phyloP scores from a whole-genome alignment of 2,797 vertebrate species.

The Vipera ursinii region DNA sequence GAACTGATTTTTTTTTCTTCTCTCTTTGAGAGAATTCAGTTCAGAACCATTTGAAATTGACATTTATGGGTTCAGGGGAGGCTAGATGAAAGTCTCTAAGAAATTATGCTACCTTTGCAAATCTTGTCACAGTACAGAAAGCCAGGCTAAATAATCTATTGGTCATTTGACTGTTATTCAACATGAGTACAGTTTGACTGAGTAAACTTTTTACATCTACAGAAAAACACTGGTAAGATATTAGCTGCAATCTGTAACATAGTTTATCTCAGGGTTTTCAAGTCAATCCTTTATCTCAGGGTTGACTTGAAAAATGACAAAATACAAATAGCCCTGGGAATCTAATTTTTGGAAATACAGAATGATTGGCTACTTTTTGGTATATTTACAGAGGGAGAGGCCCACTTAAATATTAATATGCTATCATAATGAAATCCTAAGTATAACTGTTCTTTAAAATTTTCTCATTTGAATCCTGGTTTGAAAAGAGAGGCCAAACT shows the following conservation, averaged over 20 bases:
- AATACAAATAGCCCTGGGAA: rapidly evolving
- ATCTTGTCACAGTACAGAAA: neutral
- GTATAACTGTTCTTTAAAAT: neutral
- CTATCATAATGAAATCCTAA: neutral
- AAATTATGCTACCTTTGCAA: conserved; percentile 4
- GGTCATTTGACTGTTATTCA: conserved; percentile 3
- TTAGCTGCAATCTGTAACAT: neutral
- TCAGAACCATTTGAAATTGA: neutral
- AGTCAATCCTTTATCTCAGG: neutral
- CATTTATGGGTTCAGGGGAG: neutral
- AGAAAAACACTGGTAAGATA: neutral
- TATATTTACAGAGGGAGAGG: neutral
- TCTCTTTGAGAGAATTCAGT: neutral
- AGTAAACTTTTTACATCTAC: neutral
- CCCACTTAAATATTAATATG: neutral
- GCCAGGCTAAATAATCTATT: neutral
- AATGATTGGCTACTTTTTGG: neutral
- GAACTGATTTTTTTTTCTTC: neutral
- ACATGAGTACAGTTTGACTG: neutral
- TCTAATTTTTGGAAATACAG: neutral
- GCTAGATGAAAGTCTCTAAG: neutral
- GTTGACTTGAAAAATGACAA: neutral
- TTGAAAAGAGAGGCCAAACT: neutral
- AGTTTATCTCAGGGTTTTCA: neutral
- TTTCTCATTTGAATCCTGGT: neutral